These are phyloP conservation scores for Piprites chloris DNA, from an alignment of 2,113 vertebrate species.

Conservation along the genomic window DNA sequence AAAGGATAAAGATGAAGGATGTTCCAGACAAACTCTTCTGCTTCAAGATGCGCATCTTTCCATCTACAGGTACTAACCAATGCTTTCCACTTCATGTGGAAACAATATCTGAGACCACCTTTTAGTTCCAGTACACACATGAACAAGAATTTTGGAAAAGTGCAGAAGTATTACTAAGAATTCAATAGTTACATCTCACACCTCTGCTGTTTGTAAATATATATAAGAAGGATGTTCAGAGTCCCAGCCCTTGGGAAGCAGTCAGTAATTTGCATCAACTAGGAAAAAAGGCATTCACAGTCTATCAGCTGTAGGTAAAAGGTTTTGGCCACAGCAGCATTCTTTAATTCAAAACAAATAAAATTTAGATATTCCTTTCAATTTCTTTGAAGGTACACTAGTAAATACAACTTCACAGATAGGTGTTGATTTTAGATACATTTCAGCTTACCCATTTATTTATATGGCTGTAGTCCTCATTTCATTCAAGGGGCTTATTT, in stretches of 20 bases:
- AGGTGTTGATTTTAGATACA: background rate
- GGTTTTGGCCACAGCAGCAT: background rate
- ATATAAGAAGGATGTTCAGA: background rate
- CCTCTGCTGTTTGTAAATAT: background rate
- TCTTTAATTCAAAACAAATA: background rate
- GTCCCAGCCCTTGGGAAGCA: background rate
- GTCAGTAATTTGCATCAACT: background rate
- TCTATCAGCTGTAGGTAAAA: background rate
- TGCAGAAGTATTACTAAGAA: background rate
- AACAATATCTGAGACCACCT: background rate
- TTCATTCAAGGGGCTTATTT: background rate
- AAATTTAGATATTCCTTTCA: background rate
- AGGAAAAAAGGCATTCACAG: background rate
- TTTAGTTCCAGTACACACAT: background rate
- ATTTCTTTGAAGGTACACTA: background rate
- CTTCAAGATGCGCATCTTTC: background rate
- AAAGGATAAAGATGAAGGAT: background rate
- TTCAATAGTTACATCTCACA: background rate
- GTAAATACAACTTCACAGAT: background rate
- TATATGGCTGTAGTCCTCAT: background rate
- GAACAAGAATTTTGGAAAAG: background rate
- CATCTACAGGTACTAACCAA: background rate
- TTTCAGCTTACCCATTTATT: background rate
- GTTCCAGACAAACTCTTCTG: background rate
- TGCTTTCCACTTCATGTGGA: background rate